phyloP scores from a whole-genome alignment of 2,797 vertebrate genomes.

The Enteromius argenteus region DNA sequence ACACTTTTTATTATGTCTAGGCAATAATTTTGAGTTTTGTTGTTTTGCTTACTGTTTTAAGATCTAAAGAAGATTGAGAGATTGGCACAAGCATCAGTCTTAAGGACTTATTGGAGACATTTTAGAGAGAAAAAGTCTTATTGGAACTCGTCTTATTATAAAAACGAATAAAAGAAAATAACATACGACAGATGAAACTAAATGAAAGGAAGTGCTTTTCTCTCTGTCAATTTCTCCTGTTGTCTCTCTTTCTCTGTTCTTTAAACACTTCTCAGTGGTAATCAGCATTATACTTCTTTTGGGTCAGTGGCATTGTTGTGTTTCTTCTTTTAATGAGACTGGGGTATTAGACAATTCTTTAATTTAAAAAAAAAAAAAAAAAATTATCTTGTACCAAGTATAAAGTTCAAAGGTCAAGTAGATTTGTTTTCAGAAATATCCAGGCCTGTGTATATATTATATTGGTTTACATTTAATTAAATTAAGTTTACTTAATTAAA shows the following conservation, averaged over 20 bases:
- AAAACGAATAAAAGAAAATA: slow-evolving; percentile 51
- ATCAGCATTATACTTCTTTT: not conserved
- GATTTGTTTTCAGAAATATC: not conserved
- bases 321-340: not conserved
- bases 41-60: not conserved
- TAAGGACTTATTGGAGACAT: slow-evolving; percentile 3
- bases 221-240: slow-evolving; percentile 44
- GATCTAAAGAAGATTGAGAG: not conserved
- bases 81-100: not conserved
- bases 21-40: not conserved
- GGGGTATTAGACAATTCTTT: not conserved
- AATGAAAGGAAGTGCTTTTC: not conserved
- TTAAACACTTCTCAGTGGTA: slow-evolving; percentile 1
- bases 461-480: too few relatives aligned
- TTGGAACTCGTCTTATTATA: not conserved
- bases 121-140: slow-evolving; percentile 54
- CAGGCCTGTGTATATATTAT: not conserved
- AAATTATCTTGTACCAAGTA: not conserved
- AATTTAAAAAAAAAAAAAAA: too few relatives aligned
- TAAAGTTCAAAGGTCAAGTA: not conserved
- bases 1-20: not conserved
- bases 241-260: slow-evolving; percentile 30
- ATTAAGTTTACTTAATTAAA: too few relatives aligned
- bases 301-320: slow-evolving; percentile 7
- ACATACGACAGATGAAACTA: not conserved